phyloP scores from a whole-genome alignment of 2,888 invertebrate genomes.

The Spodoptera exigua region DNA sequence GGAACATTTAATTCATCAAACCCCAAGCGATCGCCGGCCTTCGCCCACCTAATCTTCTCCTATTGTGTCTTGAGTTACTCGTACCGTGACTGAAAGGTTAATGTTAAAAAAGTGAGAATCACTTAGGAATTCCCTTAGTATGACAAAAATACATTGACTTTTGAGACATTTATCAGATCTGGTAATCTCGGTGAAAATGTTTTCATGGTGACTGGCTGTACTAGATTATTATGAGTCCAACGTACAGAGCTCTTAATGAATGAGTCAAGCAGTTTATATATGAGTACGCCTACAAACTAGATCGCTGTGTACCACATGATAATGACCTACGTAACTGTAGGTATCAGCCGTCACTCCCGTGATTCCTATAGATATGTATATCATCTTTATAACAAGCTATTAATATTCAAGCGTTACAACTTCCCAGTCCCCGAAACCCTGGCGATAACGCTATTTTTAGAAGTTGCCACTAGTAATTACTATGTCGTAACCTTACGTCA shows the following conservation, averaged over 20 bases:
- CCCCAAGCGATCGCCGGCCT: no score
- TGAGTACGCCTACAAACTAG: conserved; percentile 19
- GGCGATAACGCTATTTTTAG: conserved; percentile 39
- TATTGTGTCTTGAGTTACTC: no score
- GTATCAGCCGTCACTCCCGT: conserved; percentile 24
- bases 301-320: conserved; percentile 17
- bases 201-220: conserved; percentile 22
- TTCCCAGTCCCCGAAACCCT: conserved; percentile 39
- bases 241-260: conserved; percentile 23
- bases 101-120: no score
- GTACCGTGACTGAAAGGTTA: no score
- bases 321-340: conserved; percentile 7
- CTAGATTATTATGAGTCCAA: conserved; percentile 25
- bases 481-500: conserved; percentile 41
- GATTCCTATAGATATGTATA: conserved; percentile 14
- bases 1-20: no score
- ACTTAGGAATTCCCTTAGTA: no score
- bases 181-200: neutral
- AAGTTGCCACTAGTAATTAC: conserved; percentile 3
- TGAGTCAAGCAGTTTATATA: conserved; percentile 26
- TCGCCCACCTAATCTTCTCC: no score
- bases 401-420: conserved; percentile 34
- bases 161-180: neutral
- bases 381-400: conserved; percentile 27
- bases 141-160: no score